Evolutionary conservation across 2,797 vertebrate species (phyloP).

Genomic region (Luscinia luscinia): DNA sequence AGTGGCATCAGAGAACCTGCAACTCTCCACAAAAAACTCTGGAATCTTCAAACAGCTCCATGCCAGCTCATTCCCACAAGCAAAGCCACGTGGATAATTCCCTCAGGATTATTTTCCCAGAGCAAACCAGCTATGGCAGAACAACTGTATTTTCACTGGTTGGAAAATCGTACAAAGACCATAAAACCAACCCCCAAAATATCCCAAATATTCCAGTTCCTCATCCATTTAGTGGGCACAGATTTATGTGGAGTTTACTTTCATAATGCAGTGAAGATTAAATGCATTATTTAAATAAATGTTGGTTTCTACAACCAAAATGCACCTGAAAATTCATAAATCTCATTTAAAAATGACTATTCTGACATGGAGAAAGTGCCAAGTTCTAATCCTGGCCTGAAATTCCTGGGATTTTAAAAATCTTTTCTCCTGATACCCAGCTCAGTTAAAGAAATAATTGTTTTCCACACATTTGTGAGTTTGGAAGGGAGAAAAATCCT

Average conservation of each 20-base stretch:
- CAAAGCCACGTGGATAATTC: background rate
- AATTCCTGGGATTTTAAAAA: background rate
- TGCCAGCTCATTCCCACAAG: background rate
- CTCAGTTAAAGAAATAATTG: background rate
- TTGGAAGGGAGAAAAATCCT: background rate
- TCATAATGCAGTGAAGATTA: background rate
- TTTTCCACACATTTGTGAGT: background rate
- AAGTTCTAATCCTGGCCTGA: background rate
- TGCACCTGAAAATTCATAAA: background rate
- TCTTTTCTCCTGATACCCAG: background rate
- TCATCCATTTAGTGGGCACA: background rate
- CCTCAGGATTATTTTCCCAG: background rate
- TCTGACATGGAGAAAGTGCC: background rate
- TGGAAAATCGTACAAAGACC: background rate
- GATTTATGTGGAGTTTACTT: background rate
- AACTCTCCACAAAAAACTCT: rapidly evolving
- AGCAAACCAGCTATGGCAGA: background rate
- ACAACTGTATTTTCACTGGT: background rate
- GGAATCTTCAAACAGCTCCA: background rate
- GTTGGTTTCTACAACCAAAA: background rate
- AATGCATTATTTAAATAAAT: background rate
- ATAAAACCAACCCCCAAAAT: rapidly evolving
- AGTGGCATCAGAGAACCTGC: background rate
- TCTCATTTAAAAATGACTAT: background rate
- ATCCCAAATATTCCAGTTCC: background rate